These are phyloP conservation scores for Sebastes itinus DNA, from an alignment of 2,797 vertebrate genomes.

Conservation along the genomic window DNA sequence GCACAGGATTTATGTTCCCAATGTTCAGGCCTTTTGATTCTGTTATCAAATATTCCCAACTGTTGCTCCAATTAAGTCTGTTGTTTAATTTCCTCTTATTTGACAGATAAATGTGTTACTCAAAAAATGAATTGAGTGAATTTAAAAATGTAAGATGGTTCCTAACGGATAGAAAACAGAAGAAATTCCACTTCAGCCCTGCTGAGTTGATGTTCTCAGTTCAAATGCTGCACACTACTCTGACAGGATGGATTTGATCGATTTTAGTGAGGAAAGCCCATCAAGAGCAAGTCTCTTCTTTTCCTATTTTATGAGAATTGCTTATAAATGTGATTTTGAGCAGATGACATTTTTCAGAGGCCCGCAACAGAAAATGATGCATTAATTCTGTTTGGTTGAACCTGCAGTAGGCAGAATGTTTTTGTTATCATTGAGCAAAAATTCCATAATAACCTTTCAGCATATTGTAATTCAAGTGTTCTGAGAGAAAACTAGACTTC, in stretches of 20 bases:
- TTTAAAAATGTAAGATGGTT: not conserved
- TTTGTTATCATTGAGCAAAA: too few species aligned
- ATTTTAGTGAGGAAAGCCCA: not conserved
- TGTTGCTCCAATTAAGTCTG: not conserved
- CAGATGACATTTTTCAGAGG: not conserved
- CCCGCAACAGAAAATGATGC: not conserved
- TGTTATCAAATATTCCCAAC: not conserved
- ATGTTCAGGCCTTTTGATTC: constrained; percentile 1
- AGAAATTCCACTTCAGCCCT: not conserved
- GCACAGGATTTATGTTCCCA: not conserved
- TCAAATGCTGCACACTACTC: not conserved
- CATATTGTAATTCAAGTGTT: too few species aligned
- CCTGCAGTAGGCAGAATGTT: too few species aligned
- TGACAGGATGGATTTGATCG: not conserved
- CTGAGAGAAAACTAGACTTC: too few species aligned
- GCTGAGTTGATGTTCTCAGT: not conserved
- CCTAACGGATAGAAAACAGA: not conserved
- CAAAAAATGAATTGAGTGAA: not conserved
- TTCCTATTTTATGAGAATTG: not conserved
- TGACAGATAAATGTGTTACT: not conserved
- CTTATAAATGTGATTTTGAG: not conserved
- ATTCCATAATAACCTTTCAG: too few species aligned
- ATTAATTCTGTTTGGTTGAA: not conserved
- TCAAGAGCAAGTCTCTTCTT: not conserved
- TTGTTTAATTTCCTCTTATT: not conserved